These are phyloP conservation scores for Brachionus rubens DNA, from an alignment of 1,140 invertebrate species.

Conservation along the genomic window DNA sequence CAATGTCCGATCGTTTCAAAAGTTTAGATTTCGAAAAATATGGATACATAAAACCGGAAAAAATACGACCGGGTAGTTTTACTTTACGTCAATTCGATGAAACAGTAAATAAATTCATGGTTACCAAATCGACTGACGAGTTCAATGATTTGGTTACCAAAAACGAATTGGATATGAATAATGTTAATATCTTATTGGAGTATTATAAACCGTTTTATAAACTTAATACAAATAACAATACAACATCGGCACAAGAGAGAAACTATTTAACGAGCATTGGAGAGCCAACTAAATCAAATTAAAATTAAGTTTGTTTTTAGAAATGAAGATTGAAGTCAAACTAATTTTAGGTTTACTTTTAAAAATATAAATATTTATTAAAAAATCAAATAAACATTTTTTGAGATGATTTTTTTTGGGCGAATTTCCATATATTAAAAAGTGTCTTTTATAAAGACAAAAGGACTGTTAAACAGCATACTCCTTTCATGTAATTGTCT, in stretches of 20 bases:
- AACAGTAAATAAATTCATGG: not conserved
- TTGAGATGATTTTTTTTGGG: too few relatives aligned
- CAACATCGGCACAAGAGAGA: not conserved
- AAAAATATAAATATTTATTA: too few relatives aligned
- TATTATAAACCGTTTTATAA: slow-evolving; percentile 40
- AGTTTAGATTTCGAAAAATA: slow-evolving; percentile 38
- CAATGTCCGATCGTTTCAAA: not conserved
- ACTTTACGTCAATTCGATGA: slow-evolving; percentile 41
- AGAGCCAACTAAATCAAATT: not conserved
- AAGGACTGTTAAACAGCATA: too few relatives aligned
- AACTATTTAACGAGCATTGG: not conserved
- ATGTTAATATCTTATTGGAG: slow-evolving; percentile 6
- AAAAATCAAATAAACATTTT: too few relatives aligned
- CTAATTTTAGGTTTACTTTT: too few relatives aligned
- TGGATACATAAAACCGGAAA: slow-evolving; percentile 37
- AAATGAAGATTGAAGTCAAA: too few relatives aligned
- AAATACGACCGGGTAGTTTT: not conserved
- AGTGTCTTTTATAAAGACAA: too few relatives aligned
- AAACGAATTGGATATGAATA: not conserved
- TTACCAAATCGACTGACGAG: not conserved
- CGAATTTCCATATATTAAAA: too few relatives aligned
- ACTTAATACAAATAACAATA: not conserved
- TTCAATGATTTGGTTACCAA: not conserved
- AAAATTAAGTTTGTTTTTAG: too few relatives aligned
- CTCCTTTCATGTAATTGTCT: too few relatives aligned